phyloP scores from a whole-genome alignment of 2,797 vertebrate genomes.

The Enteromius argenteus region DNA sequence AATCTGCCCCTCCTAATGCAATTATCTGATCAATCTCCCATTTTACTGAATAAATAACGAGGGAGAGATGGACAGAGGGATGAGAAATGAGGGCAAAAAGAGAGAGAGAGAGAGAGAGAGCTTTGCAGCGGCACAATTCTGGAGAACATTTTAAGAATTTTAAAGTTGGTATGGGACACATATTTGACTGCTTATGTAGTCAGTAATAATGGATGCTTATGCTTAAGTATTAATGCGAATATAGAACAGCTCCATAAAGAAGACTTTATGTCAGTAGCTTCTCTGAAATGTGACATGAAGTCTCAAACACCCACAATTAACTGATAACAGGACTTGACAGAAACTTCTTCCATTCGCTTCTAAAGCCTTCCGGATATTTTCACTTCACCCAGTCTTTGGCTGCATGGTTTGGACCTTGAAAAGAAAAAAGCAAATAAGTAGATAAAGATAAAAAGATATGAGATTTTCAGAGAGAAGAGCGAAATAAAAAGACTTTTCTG shows the following conservation, averaged over 20 bases:
- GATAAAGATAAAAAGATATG: not conserved
- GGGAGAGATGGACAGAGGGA: constrained; percentile 83
- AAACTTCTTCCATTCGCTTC: not conserved
- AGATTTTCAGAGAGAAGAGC: constrained; percentile 19
- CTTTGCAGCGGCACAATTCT: not conserved
- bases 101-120: constrained; percentile 59
- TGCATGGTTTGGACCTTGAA: not conserved
- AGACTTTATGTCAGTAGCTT: not conserved
- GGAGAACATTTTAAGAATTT: constrained; percentile 1
- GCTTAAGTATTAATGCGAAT: not conserved
- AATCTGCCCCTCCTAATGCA: constrained; percentile 95
- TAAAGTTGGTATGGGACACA: not conserved
- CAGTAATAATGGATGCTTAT: not conserved
- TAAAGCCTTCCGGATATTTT: constrained; percentile 32
- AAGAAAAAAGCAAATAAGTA: constrained; percentile 9
- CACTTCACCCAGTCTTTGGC: not conserved
- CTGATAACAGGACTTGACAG: not conserved
- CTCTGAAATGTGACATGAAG: not conserved
- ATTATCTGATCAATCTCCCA: constrained; percentile 99
- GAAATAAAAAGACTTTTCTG: constrained; percentile 43
- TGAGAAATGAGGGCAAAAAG: constrained; percentile 61
- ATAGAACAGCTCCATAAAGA: not conserved
- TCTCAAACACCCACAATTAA: constrained; percentile 1
- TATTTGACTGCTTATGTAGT: not conserved
- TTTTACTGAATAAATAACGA: constrained; percentile 99